Base-by-base conservation (phyloP, 2,888 invertebrate genomes). In the Blomia tropicalis region DNA sequence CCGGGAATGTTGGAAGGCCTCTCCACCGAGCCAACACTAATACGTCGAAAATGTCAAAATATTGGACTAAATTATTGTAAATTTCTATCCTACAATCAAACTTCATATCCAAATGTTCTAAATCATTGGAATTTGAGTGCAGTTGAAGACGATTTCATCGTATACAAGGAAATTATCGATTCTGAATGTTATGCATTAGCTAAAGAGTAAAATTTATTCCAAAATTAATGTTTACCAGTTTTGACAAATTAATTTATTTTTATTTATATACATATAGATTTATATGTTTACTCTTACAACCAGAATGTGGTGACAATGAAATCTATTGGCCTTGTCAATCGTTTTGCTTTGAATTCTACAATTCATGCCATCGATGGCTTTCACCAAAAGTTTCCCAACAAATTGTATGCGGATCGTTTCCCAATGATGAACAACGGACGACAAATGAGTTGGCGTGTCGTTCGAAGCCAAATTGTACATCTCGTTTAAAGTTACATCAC, bases 171-270 rank as follows among this genome's bases (percentile, higher is more conserved):
- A 60, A 67, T 90, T n/a, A 83, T 90, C 5, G 90, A 90, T 72
- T 87, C 87, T 0, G 89, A 90, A 74, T 91, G 91, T 73, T 89
- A 87, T 70, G 79, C 83, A 66, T 79, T 86, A 68, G 87, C 90
- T 1, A 87, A 86, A 75, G 88, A 91, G 70, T n/a, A n/a, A n/a
- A n/a, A n/a, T n/a, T n/a, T n/a, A n/a, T n/a, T n/a, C n/a, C n/a
- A n/a, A n/a, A n/a, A n/a, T n/a, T n/a, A n/a, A n/a, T n/a, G n/a
- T n/a, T n/a, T n/a, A n/a, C n/a, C n/a, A n/a, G n/a, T n/a, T n/a
- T n/a, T n/a, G n/a, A n/a, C n/a, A n/a, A n/a, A n/a, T n/a, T n/a
- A n/a, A n/a, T n/a, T n/a, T n/a, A n/a, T n/a, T n/a, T n/a, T n/a
- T n/a, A n/a, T n/a, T n/a, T n/a, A n/a, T n/a, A n/a, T n/a, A n/a